A percentile compares a stretch with the other conserved stretches of the same genome.
phyloP scores from a whole-genome alignment of 2,113 vertebrate species.

The Lepus timidus region DNA sequence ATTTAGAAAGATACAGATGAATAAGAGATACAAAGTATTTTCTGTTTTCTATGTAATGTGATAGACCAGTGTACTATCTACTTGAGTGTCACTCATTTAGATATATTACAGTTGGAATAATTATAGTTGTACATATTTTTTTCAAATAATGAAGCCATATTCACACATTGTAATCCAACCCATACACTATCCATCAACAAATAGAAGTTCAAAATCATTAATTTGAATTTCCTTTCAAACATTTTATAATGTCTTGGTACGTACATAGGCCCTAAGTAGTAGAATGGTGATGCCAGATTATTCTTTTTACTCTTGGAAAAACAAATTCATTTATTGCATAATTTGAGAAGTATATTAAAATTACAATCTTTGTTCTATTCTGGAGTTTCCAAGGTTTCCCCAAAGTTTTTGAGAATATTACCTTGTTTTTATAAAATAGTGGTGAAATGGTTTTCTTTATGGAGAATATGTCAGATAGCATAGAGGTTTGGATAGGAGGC shows the following conservation, averaged over 20 bases:
- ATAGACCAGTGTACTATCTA: not conserved
- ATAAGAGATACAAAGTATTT: not conserved
- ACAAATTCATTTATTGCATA: not conserved
- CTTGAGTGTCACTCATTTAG: not conserved
- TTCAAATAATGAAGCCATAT: not conserved
- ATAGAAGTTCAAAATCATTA: not conserved
- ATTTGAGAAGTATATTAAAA: not conserved
- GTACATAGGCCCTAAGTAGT: not conserved
- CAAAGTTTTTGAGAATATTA: not conserved
- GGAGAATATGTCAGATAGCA: not conserved
- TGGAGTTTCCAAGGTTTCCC: not conserved
- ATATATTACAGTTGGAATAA: constrained; percentile 5
- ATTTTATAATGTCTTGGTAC: not conserved
- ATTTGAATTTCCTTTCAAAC: not conserved
- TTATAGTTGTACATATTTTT: not conserved
- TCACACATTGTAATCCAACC: not conserved
- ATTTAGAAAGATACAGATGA: not conserved
- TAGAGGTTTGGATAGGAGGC: not conserved
- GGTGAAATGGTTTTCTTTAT: not conserved
- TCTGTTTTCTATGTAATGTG: not conserved
- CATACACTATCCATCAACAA: not conserved
- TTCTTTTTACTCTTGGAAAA: not conserved
- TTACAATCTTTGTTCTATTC: not conserved
- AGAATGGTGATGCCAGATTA: not conserved
- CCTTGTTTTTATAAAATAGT: not conserved